Conservation (phyloP, 2,797 vertebrate genomes). For the Pitangus sulphuratus region DNA sequence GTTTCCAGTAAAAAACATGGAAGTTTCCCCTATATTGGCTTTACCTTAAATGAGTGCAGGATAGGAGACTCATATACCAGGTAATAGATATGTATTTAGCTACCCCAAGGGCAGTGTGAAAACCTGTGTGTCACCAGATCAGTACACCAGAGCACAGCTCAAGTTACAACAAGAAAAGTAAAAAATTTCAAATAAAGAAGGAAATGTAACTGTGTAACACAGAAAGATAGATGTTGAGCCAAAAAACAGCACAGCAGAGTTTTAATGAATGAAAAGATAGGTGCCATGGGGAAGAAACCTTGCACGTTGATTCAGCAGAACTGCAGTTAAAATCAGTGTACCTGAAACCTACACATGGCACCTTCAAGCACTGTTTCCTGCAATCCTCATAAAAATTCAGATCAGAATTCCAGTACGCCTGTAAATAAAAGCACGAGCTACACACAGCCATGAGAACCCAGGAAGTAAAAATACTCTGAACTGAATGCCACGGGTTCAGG, state of each 20-base stretch:
- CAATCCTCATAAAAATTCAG: neutral
- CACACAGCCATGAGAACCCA: neutral
- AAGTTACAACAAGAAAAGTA: neutral
- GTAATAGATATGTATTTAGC: no score
- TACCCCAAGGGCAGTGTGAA: neutral
- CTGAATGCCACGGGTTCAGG: neutral
- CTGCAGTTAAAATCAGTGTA: neutral
- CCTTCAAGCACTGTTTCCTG: neutral
- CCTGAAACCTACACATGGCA: neutral
- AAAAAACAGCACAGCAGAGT: neutral
- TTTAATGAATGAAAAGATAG: neutral
- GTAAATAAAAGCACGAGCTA: neutral
- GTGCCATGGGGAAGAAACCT: neutral
- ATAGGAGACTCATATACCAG: neutral
- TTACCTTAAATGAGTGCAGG: neutral
- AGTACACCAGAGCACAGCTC: neutral
- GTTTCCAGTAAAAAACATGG: neutral
- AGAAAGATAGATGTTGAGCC: neutral
- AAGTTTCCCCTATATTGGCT: neutral
- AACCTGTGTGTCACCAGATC: neutral
- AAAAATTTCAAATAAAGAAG: neutral
- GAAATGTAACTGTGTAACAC: rapidly evolving
- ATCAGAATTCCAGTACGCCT: neutral
- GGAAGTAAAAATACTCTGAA: neutral
- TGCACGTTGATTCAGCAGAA: neutral